Conservation (phyloP, 2,113 vertebrate genomes). For the Otis tarda region DNA sequence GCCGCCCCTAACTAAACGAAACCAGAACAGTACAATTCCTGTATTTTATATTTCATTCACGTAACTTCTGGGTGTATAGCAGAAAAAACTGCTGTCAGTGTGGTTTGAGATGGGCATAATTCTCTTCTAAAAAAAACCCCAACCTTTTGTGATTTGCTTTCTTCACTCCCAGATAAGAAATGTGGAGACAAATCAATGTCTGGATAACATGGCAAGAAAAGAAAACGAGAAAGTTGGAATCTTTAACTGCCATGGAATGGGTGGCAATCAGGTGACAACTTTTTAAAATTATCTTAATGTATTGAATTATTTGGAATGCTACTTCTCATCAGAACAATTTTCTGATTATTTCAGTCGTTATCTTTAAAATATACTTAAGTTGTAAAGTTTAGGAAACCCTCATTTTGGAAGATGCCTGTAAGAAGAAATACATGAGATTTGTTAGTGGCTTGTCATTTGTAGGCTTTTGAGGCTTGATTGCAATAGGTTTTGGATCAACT, state of each 20-base stretch:
- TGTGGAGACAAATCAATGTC: constrained; percentile 97
- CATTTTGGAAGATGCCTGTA: not conserved
- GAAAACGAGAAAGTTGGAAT: constrained; percentile 99
- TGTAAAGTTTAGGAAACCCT: not conserved
- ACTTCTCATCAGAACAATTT: not conserved
- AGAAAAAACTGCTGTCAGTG: not conserved
- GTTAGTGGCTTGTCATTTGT: not conserved
- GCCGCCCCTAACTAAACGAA: no score
- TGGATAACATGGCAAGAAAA: constrained; percentile 99
- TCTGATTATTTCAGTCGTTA: not conserved
- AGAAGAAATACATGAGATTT: not conserved
- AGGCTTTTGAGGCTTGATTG: not conserved
- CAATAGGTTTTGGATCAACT: not conserved
- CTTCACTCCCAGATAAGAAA: constrained; percentile 88
- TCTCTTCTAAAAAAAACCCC: not conserved
- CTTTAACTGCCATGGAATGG: constrained; percentile 99
- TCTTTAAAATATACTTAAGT: not conserved
- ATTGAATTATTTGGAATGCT: not conserved
- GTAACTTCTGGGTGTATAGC: not conserved
- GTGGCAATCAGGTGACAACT: constrained; percentile 92
- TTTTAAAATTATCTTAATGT: not conserved
- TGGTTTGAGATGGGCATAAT: not conserved
- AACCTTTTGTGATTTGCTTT: not conserved
- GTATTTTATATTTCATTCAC: not conserved
- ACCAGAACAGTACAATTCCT: not conserved